Percentiles rank a stretch among this genome's conserved stretches.
phyloP scores from a whole-genome alignment of 2,797 vertebrate species.

The Notolepis coatsorum region DNA sequence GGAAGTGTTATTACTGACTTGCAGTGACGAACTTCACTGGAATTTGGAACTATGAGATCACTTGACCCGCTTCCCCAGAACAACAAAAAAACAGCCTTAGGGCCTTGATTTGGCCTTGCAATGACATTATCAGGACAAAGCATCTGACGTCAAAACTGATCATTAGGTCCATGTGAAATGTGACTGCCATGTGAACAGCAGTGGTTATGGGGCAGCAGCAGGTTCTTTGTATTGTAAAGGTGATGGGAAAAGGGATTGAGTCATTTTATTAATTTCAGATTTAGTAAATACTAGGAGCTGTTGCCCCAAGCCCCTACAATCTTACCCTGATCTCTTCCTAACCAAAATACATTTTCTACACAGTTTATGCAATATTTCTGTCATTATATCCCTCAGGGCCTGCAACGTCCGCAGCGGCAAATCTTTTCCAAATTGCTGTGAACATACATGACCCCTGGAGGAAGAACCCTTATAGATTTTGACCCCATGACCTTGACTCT shows the following conservation, averaged over 20 bases:
- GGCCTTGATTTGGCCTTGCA: background rate
- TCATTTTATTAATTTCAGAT: background rate
- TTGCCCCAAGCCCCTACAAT: too few relatives aligned
- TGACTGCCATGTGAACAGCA: background rate
- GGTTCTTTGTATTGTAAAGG: background rate
- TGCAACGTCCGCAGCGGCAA: too few relatives aligned
- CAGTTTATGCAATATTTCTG: too few relatives aligned
- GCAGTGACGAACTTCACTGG: slow-evolving; percentile 5
- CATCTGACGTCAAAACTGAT: background rate
- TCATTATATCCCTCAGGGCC: too few relatives aligned
- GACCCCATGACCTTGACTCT: too few relatives aligned
- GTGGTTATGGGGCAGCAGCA: background rate
- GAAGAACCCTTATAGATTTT: too few relatives aligned
- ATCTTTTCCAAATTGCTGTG: too few relatives aligned
- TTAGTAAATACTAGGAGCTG: background rate
- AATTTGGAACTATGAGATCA: background rate
- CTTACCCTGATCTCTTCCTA: too few relatives aligned
- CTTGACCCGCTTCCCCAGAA: background rate
- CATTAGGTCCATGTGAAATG: background rate
- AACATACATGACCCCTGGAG: too few relatives aligned
- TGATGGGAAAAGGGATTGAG: background rate
- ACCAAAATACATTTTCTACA: too few relatives aligned
- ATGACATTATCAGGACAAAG: slow-evolving; percentile 14
- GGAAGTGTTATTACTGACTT: slow-evolving; percentile 1
- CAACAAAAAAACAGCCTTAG: slow-evolving; percentile 2